Evolutionary conservation across 2,797 vertebrate genomes (phyloP), one percentile per base, ranked within the genome.

Genomic region (Adrianichthys oophorus): DNA sequence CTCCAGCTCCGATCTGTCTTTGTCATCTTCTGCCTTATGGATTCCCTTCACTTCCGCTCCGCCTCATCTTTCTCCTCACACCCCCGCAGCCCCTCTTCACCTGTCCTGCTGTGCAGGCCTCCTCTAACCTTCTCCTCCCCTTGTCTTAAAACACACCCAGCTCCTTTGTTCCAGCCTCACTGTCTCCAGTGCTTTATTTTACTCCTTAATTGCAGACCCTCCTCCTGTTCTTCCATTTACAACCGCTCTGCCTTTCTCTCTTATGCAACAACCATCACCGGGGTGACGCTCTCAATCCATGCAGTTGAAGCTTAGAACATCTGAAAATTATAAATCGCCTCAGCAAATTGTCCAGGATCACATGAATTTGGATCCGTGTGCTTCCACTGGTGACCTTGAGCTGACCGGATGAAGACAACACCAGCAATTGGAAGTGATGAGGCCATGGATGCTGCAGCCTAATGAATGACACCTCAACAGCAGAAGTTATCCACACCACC

Each of bases 51-150:
- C 15, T 29, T 48, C 49, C 32, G 57, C 21, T 41, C 37, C 16
- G 29, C 52, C 43, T 48, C 23, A 51, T 59, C 56, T 47, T 54
- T 65, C 61, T 61, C 65, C 62, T 62, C 37, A 56, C 29, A 53
- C 62, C 57, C 41, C 56, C 29, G 49, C 62, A 60, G 46, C 60
- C 71, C 50, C 66, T 56, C 69, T 48, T 50, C 65, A 83, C 83
- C 82, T 85, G 70, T 63, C 72, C 68, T 18, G 26, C 70, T 63
- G 24, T 32, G 42, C 40, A 18, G 62, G 59, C 68, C 70, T 80
- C 41, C 67, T 69, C 65, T 73, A 74, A 84, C 82, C 84, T 84
- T 83, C 70, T 76, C 72, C 67, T 86, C 71, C 59, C 68, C 78
- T 80, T 77, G 71, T 59, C 74, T 86, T 81, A 75, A 79, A 76